These are phyloP conservation scores for Drosophila emarginata DNA, from an alignment of 2,888 invertebrate species.

Conservation along the genomic window DNA sequence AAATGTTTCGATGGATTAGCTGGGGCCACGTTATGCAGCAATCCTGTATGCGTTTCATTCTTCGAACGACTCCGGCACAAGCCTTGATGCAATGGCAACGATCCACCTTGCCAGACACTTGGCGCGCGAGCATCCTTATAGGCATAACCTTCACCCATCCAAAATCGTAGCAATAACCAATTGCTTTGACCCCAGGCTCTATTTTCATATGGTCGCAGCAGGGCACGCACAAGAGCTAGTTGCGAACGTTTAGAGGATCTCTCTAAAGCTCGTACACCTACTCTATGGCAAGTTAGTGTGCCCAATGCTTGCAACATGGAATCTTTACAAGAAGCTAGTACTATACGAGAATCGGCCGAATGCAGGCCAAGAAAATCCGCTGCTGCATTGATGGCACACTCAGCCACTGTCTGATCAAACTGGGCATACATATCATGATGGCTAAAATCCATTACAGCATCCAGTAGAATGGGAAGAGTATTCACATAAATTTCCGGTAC, in stretches of 20 bases:
- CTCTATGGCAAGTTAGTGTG: slow-evolving; percentile 88
- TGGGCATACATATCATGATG: slow-evolving; percentile 81
- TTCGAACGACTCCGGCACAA: slow-evolving; percentile 80
- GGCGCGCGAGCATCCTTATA: slow-evolving; percentile 86
- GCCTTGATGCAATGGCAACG: slow-evolving; percentile 75
- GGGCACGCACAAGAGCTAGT: slow-evolving; percentile 86
- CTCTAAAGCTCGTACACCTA: slow-evolving; percentile 89
- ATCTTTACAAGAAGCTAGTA: slow-evolving; percentile 89
- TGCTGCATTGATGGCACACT: slow-evolving; percentile 85
- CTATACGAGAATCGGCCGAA: slow-evolving; percentile 89
- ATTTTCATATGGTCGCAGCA: slow-evolving; percentile 91
- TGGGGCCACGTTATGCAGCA: slow-evolving; percentile 82
- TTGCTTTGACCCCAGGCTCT: slow-evolving; percentile 93
- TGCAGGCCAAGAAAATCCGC: slow-evolving; percentile 89
- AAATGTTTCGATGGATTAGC: slow-evolving; percentile 81
- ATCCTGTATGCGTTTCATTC: slow-evolving; percentile 82
- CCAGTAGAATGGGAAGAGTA: slow-evolving; percentile 82
- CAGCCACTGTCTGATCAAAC: slow-evolving; percentile 84
- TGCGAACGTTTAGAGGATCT: slow-evolving; percentile 85
- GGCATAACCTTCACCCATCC: slow-evolving; percentile 92
- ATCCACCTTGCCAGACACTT: slow-evolving; percentile 84
- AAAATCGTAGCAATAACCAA: slow-evolving; percentile 91
- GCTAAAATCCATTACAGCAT: slow-evolving; percentile 82
- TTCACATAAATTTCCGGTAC: slow-evolving; percentile 88
- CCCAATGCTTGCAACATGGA: slow-evolving; percentile 90